A percentile compares a stretch with the other conserved stretches of the same genome.
Conservation (phyloP, 2,888 invertebrate species). For the Carabus problematicus region DNA sequence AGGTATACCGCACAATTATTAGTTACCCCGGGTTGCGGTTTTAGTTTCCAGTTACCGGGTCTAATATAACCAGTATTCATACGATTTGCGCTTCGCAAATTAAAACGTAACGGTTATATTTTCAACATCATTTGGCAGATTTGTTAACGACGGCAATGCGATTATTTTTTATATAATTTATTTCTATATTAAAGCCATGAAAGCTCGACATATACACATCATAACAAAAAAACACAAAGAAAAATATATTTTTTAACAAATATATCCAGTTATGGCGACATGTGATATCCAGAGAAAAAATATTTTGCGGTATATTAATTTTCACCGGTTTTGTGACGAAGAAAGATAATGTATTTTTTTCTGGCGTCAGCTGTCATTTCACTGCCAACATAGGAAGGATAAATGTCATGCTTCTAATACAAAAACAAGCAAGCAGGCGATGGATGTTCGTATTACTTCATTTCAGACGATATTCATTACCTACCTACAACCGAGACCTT, state of each 20-base stretch:
- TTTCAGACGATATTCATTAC: constrained; percentile 29
- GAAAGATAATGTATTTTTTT: constrained; percentile 25
- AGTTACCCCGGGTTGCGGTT: constrained; percentile 4
- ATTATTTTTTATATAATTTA: no score
- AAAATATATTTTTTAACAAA: no score
- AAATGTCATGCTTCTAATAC: neutral
- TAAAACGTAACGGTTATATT: no score
- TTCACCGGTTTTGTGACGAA: neutral
- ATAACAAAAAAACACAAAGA: no score
- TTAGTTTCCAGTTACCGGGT: neutral
- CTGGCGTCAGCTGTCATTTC: constrained; percentile 1
- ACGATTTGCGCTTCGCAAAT: no score
- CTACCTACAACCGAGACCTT: constrained; percentile 8
- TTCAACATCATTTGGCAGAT: no score
- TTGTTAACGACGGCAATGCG: no score
- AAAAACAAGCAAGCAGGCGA: neutral
- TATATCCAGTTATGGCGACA: no score
- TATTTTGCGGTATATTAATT: constrained; percentile 13
- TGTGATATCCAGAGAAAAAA: neutral
- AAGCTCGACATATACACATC: no score
- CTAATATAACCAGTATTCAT: no score
- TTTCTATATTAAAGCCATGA: no score
- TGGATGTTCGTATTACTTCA: constrained; percentile 25
- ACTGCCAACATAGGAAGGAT: neutral
- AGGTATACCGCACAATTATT: constrained; percentile 35